These are phyloP conservation scores for Karalla daura DNA, from an alignment of 2,797 vertebrate genomes.

Conservation along the genomic window DNA sequence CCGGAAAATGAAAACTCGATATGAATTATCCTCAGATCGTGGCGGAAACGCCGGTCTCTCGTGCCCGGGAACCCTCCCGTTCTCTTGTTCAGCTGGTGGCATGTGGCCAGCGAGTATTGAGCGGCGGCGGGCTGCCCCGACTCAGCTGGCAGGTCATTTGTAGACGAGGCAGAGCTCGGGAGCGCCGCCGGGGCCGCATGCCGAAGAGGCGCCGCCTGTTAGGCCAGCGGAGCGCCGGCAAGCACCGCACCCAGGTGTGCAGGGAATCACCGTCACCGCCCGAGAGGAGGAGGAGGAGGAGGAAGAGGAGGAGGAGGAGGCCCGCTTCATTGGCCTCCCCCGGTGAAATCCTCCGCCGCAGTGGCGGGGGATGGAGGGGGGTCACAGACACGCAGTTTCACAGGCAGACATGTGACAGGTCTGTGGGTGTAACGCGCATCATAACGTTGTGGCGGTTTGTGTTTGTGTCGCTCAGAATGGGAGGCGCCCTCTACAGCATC, in stretches of 20 bases:
- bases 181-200: slow-evolving; percentile 53
- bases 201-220: slow-evolving; percentile 49
- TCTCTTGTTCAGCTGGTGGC: slow-evolving; percentile 57
- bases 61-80: slow-evolving; percentile 49
- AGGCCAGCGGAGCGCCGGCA: slow-evolving; percentile 48
- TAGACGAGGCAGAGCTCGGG: slow-evolving; percentile 62
- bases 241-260: slow-evolving; percentile 33
- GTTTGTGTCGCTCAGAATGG: slow-evolving; percentile 85
- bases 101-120: slow-evolving; percentile 64
- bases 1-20: slow-evolving; percentile 8
- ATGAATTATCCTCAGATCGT: slow-evolving; percentile 22
- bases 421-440: too few species aligned
- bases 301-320: too few species aligned
- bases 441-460: slow-evolving; percentile 15
- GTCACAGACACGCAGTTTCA: too few species aligned
- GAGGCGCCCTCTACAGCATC: slow-evolving; percentile 96
- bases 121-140: slow-evolving; percentile 52
- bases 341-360: slow-evolving; percentile 26
- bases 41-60: slow-evolving; percentile 33
- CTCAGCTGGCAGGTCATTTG: slow-evolving; percentile 67
- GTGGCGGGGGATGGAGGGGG: too few species aligned
- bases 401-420: not conserved
- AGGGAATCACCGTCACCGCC: slow-evolving; percentile 34
- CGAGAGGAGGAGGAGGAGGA: too few species aligned
- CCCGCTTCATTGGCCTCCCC: slow-evolving; percentile 39